These are phyloP conservation scores for Ictalurus punctatus DNA, from an alignment of 2,113 vertebrate genomes.

Conservation along the genomic window DNA sequence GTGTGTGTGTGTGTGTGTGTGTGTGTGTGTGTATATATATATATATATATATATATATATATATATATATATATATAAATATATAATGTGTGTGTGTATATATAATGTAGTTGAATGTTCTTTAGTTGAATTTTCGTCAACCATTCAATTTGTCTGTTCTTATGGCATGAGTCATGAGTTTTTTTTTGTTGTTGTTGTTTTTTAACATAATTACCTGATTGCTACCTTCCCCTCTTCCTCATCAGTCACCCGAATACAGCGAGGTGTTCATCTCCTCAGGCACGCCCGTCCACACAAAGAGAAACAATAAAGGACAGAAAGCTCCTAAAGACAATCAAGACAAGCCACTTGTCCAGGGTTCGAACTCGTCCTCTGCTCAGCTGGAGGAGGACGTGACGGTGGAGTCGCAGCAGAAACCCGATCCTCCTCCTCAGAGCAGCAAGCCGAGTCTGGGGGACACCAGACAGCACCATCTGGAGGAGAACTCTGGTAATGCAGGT, in stretches of 20 bases:
- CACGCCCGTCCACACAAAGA: constrained; percentile 49
- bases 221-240: background rate
- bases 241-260: constrained; percentile 72
- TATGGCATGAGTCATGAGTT: too few relatives aligned
- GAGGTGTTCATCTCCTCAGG: constrained; percentile 75
- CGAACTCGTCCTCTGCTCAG: constrained; percentile 1
- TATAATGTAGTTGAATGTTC: too few relatives aligned
- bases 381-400: constrained; percentile 28
- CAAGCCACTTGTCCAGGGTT: constrained; percentile 32
- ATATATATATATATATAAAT: too few relatives aligned
- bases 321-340: constrained; percentile 25
- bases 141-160: too few relatives aligned
- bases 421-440: constrained; percentile 68
- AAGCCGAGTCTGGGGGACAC: constrained; percentile 68
- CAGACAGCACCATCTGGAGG: constrained; percentile 74
- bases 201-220: background rate
- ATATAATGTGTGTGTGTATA: too few relatives aligned
- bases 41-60: too few relatives aligned
- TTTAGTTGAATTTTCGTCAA: too few relatives aligned
- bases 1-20: too few relatives aligned
- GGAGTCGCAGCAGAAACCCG: constrained; percentile 56
- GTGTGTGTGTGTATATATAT: too few relatives aligned
- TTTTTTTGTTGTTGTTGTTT: background rate
- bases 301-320: constrained; percentile 59
- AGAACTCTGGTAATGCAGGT: constrained; percentile 69